Evolutionary conservation across 2,888 invertebrate species (phyloP), one percentile per base, ranked within the genome.

Genomic region (Desoria tigrina): DNA sequence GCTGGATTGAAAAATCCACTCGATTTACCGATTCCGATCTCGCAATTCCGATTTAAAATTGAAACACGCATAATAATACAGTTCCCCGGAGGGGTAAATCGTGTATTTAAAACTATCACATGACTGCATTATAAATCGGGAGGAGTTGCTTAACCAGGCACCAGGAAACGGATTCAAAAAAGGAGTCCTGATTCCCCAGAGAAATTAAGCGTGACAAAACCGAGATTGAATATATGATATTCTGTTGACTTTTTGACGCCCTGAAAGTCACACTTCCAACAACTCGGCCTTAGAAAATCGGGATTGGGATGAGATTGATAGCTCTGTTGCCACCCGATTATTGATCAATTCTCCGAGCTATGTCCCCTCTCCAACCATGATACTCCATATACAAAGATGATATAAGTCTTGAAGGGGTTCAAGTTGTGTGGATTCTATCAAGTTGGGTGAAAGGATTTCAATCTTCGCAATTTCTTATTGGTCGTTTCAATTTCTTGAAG

Each of bases 161-260:
- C n/a, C n/a, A n/a, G n/a, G n/a, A n/a, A n/a, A n/a, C n/a, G n/a
- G n/a, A n/a, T n/a, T n/a, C n/a, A n/a, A n/a, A n/a, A n/a, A n/a
- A n/a, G n/a, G n/a, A n/a, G n/a, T n/a, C n/a, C n/a, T n/a, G n/a
- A 62, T 62, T 62, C 62, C 49, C 62, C 37, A 27, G 56, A 62
- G 62, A 62, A 62, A 62, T 62, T 62, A 62, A 56, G 55, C 49
- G 56, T 55, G 56, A 42, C 54, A 56, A 55, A 62, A 42, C 54
- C 49, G 28, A 28, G 28, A 62, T 62, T 56, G 26, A 51, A 51
- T 51, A 26, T 23, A 51, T 51, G 51, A 51, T 61, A 42, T 54
- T 42, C 23, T 39, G 61, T 61, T 61, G 61, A 61, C 61, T 54
- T 61, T 61, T 37, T 61, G 61, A 61, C 61, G 54, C 61, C 27